phyloP scores from a whole-genome alignment of 2,888 invertebrate genomes.

The Strigamia transsilvanica region DNA sequence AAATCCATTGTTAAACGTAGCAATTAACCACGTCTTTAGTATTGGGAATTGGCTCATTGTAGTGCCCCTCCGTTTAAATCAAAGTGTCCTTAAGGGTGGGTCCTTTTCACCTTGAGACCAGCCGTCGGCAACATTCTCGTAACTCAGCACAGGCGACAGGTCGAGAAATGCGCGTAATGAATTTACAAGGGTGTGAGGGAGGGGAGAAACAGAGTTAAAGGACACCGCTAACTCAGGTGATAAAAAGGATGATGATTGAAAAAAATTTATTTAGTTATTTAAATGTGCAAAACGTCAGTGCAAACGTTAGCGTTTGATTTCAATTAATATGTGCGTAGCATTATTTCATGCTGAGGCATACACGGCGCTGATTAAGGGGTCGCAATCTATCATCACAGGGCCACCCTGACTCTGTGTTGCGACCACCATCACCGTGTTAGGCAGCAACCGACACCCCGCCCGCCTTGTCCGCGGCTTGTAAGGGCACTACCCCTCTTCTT shows the following conservation, averaged over 20 bases:
- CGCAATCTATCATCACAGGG: neutral
- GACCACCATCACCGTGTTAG: neutral
- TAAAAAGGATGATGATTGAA: neutral
- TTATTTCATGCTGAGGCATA: neutral
- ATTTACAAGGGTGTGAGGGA: conserved; percentile 27
- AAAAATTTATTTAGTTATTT: neutral
- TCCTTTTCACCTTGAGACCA: neutral
- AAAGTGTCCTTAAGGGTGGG: neutral
- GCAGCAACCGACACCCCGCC: neutral
- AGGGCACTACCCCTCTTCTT: conserved; percentile 13
- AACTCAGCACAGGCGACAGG: conserved; percentile 12
- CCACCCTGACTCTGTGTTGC: neutral
- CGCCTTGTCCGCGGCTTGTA: conserved; percentile 28
- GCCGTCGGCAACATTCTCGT: neutral
- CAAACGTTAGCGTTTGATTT: too few relatives aligned
- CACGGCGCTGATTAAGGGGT: neutral
- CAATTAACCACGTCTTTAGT: conserved; percentile 1
- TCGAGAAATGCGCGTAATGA: conserved; percentile 48
- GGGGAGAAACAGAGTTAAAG: neutral
- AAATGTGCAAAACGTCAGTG: neutral
- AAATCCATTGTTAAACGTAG: conserved; percentile 50
- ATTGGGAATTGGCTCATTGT: neutral
- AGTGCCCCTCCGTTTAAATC: neutral
- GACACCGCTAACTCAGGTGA: neutral
- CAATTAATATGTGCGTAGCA: neutral